Evolutionary conservation across 2,888 invertebrate genomes (phyloP).

Genomic region (Atherix ibis): DNA sequence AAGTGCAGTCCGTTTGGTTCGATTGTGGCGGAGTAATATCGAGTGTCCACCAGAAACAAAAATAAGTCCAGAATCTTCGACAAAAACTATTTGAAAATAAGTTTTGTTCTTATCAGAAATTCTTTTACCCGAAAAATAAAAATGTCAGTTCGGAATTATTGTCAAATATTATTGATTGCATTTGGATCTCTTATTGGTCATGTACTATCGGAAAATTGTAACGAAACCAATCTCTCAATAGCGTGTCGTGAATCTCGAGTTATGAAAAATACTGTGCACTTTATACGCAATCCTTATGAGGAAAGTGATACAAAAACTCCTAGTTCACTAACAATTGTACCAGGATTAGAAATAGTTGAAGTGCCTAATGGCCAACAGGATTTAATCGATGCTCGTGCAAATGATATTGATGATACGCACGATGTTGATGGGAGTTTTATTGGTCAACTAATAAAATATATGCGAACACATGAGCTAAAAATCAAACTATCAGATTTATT

Average conservation of each 20-base stretch:
- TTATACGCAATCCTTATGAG: conserved; percentile 32
- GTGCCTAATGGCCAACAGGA: conserved; percentile 32
- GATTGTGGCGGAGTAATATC: too few relatives aligned
- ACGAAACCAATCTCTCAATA: conserved; percentile 26
- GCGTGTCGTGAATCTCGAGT: conserved; percentile 37
- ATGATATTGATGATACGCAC: conserved; percentile 32
- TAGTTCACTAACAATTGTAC: conserved; percentile 23
- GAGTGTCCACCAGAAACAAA: too few relatives aligned
- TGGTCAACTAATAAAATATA: conserved; percentile 36
- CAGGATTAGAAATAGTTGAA: conserved; percentile 28
- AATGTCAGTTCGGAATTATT: conserved; percentile 4
- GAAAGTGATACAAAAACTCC: too few relatives aligned
- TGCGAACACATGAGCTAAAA: conserved; percentile 55
- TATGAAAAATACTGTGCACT: conserved; percentile 36
- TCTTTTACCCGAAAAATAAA: conserved; percentile 8
- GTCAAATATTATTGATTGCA: conserved; percentile 5
- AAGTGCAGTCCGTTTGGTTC: too few relatives aligned
- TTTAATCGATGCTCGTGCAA: conserved; percentile 33
- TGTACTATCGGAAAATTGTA: conserved; percentile 13
- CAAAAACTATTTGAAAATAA: too few relatives aligned
- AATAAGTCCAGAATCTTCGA: too few relatives aligned
- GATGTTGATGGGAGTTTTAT: conserved; percentile 33
- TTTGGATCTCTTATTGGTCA: neutral
- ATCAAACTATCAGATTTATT: conserved; percentile 54
- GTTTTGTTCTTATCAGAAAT: too few relatives aligned